Base-by-base conservation (phyloP, 2,888 invertebrate genomes). In the Pyrrhosoma nymphula region DNA sequence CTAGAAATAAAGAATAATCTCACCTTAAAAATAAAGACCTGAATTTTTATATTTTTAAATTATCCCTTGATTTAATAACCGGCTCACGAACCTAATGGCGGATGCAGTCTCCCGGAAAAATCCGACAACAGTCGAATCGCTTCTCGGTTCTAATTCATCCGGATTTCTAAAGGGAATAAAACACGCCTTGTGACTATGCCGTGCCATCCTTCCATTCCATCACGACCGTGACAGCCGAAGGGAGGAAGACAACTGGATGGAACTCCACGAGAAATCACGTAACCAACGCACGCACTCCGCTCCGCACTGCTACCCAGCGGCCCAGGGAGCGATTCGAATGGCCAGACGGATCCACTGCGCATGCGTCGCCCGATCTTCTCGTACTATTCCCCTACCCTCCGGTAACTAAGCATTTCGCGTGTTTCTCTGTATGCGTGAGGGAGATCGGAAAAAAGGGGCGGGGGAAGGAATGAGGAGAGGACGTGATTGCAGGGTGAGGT, bases 231-330 rank as follows among this genome's bases (percentile, higher is more conserved):
- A 16, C 20, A 1, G 60, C 35, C 23, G 69, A 23, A 23, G n/a
- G n/a, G n/a, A n/a, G n/a, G n/a, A n/a, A n/a, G n/a, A n/a, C n/a
- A n/a, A 26, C 8, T 20, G 20, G 3, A 20, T 26, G 23, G 23
- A 69, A 23, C 91, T 56, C 56, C 56, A n/a, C n/a, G n/a, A 56
- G 91, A 4, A 60, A 91, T 91, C 63, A 14, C 35, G 63, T 91
- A 91, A 39, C 35, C 91, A 39, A 91, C 63, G 35, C 91, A 91
- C 91, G 91, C 39, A 30, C 90, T 56, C 90, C 10, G 4, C 56
- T n/a, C n/a, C n/a, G n/a, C n/a, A n/a, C n/a, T 90, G 56, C 56
- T 90, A n/a, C n/a, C n/a, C n/a, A n/a, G 56, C 90, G 18, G 14
- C 16, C 35, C 18, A 14, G 20, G 23, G 35, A 18, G 23, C 56